Evolutionary conservation across 2,888 invertebrate species (phyloP).

Genomic region (Acrobasis repandana): DNA sequence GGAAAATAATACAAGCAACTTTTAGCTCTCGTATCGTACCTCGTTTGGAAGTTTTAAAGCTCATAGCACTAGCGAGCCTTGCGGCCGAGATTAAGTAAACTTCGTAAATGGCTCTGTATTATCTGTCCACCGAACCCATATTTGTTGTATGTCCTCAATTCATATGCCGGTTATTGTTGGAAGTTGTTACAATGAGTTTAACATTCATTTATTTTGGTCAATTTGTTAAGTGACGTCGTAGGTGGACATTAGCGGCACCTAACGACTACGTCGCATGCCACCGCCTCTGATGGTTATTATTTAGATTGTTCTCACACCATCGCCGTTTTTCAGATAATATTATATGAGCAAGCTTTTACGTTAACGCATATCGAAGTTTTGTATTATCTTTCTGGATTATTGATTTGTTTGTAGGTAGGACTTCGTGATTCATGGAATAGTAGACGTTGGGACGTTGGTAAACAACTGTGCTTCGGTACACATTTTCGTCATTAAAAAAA

Average conservation of each 20-base stretch:
- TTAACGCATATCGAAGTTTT: neutral
- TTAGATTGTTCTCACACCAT: conserved; percentile 42
- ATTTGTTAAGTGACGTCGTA: conserved; percentile 70
- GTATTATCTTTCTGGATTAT: neutral
- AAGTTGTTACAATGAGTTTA: conserved; percentile 30
- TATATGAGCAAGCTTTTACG: conserved; percentile 1
- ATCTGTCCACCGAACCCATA: neutral
- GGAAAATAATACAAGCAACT: no score
- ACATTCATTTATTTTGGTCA: conserved; percentile 55
- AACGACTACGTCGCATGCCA: conserved; percentile 71
- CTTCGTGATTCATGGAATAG: neutral
- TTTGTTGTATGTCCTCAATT: neutral
- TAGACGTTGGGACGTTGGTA: neutral
- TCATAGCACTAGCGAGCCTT: no score
- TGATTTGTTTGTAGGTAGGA: neutral
- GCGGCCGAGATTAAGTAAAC: neutral
- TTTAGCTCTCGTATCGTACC: no score
- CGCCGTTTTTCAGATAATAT: conserved; percentile 23
- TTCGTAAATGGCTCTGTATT: neutral
- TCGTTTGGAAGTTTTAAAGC: no score
- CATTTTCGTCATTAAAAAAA: neutral
- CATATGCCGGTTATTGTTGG: conserved; percentile 20
- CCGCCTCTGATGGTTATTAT: conserved; percentile 51
- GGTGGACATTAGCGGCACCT: conserved; percentile 59
- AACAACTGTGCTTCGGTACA: neutral